Evolutionary conservation across 2,888 invertebrate species (phyloP).

Genomic region (Epicampocera succincta): DNA sequence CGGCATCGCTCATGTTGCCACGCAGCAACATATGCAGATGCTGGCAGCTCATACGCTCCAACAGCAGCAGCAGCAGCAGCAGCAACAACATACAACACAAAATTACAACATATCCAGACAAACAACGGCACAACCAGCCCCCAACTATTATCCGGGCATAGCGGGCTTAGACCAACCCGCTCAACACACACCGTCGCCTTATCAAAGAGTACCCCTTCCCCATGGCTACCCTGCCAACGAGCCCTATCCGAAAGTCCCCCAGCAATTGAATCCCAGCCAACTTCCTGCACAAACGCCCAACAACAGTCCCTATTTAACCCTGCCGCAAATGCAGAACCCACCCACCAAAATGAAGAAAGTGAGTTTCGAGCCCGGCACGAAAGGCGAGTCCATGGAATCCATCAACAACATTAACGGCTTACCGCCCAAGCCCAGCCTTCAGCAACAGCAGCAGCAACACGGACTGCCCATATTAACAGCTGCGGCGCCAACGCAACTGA

Average conservation of each 20-base stretch:
- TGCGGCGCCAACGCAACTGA: conserved; percentile 37
- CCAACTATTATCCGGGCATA: conserved; percentile 69
- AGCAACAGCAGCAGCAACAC: conserved; percentile 74
- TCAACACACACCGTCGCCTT: conserved; percentile 81
- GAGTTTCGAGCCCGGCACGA: conserved; percentile 88
- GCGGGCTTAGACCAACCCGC: conserved; percentile 67
- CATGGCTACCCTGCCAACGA: conserved; percentile 84
- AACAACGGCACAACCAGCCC: conserved; percentile 59
- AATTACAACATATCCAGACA: conserved; percentile 66
- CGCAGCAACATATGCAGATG: conserved; percentile 78
- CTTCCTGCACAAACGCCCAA: conserved; percentile 66
- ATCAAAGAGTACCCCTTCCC: conserved; percentile 85
- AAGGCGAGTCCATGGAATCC: conserved; percentile 83
- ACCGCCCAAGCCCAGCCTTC: conserved; percentile 72
- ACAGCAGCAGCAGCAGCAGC: conserved; percentile 78
- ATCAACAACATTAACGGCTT: conserved; percentile 47
- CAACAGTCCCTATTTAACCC: conserved; percentile 76
- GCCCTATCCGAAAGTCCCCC: conserved; percentile 82
- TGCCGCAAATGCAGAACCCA: conserved; percentile 76
- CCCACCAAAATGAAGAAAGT: conserved; percentile 86
- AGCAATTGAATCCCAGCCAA: conserved; percentile 61
- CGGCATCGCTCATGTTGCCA: conserved; percentile 78
- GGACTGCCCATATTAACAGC: conserved; percentile 72
- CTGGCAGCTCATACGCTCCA: conserved; percentile 73
- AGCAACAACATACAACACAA: conserved; percentile 75